Evolutionary conservation across 1,140 invertebrate genomes (phyloP), one percentile per base, ranked within the genome.

Genomic region (Linepithema humile): DNA sequence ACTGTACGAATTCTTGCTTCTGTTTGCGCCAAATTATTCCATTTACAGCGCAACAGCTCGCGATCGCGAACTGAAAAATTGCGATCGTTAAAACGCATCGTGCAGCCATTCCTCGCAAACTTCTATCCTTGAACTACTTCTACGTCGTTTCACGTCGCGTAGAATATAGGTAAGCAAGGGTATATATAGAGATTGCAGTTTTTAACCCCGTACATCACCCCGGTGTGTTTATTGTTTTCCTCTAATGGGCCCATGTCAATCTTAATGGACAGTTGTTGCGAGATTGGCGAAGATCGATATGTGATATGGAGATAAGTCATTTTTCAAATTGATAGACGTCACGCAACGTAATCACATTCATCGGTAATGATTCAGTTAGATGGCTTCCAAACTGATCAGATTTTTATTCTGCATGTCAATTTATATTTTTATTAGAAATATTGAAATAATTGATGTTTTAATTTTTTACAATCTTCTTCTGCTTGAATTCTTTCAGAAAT

Each of bases 11-110:
- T 67, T 72, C 7, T 9, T 84, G 50, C 26, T 29, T 23, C 23
- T 55, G 32, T 12, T 83, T 83, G 45, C 60, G 48, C 88, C 88
- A 89, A 3, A 89, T 88, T 40, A 89, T 3, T 40, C 50, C 78
- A 2, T 12, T 65, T 2, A 29, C 40, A 1, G 62, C 55, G 3
- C 20, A 38, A 12, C 70, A 75, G 7, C n/a, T 0, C 26, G 20
- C 26, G 3, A 48, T 38, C 9, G 23, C 12, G 4, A 40, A 38
- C 17, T 38, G 69, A 50, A 69, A n/a, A 29, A 67, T 35, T 1
- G 17, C 23, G 23, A 75, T 9, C 2, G 9, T 83, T 38, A 82
- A 17, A 20, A 48, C 15, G 6, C 45, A 45, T 83, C 17, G 43
- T 7, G 2, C 9, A 48, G 23, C 3, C 70, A 62, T 83, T 12